phyloP scores from a whole-genome alignment of 2,797 vertebrate genomes.

The Erethizon dorsatum region DNA sequence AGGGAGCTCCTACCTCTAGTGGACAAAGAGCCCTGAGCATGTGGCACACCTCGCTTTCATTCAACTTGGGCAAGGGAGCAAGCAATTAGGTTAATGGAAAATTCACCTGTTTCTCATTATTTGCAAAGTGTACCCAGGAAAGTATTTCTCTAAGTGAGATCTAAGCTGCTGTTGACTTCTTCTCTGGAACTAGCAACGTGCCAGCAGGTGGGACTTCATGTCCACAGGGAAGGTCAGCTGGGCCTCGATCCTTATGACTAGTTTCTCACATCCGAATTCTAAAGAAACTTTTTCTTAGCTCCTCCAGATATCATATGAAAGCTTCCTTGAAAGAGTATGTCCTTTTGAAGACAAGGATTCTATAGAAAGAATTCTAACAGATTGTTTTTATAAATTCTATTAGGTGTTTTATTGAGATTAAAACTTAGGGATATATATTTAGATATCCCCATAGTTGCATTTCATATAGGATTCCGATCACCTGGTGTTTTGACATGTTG shows the following conservation, averaged over 20 bases:
- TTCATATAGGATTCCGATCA: conserved; percentile 43
- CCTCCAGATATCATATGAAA: conserved; percentile 26
- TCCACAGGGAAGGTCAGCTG: background rate
- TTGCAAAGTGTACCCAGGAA: background rate
- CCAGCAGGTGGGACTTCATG: background rate
- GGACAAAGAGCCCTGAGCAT: background rate
- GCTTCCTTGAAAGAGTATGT: background rate
- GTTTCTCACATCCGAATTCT: background rate
- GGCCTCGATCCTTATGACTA: background rate
- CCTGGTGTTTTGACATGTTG: conserved; percentile 2
- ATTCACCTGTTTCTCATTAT: background rate
- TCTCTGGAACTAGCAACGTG: background rate
- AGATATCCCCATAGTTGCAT: background rate
- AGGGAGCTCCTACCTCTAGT: background rate
- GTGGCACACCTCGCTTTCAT: background rate
- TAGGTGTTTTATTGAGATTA: conserved; percentile 19
- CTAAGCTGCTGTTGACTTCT: background rate
- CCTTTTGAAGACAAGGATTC: background rate
- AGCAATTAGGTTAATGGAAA: background rate
- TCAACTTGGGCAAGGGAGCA: background rate
- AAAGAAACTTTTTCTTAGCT: conserved; percentile 29
- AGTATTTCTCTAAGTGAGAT: background rate
- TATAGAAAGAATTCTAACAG: conserved; percentile 36
- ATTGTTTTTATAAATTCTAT: conserved; percentile 29
- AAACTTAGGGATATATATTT: conserved; percentile 28